Percentiles rank a stretch among this genome's conserved stretches.
Evolutionary conservation across 2,113 vertebrate genomes (phyloP).

Genomic region (Nettapus auritus): DNA sequence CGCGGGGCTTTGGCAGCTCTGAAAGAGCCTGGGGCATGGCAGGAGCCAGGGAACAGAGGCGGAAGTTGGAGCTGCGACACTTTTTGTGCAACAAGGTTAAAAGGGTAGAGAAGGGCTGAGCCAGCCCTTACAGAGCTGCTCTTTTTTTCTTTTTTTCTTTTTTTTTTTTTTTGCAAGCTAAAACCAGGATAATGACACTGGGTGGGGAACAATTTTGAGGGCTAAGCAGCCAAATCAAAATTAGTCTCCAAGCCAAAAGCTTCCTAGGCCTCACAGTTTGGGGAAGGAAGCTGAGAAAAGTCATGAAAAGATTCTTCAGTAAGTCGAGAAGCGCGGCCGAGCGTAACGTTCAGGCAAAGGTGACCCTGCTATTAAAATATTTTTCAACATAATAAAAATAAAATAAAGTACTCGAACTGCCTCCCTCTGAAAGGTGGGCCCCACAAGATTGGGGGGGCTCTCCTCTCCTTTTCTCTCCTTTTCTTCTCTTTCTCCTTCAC

Average conservation of each 20-base stretch:
- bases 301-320: slow-evolving; percentile 68
- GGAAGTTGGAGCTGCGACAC: neutral
- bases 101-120: slow-evolving; percentile 58
- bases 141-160: neutral
- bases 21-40: neutral
- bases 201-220: slow-evolving; percentile 86
- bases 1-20: too few relatives aligned
- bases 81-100: slow-evolving; percentile 13
- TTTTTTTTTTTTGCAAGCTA: slow-evolving; percentile 78
- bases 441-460: neutral
- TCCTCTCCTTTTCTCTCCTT: neutral
- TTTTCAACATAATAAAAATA: slow-evolving; percentile 75
- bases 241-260: slow-evolving; percentile 86
- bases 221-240: slow-evolving; percentile 88
- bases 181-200: slow-evolving; percentile 92
- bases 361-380: slow-evolving; percentile 75
- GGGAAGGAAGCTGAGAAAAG: slow-evolving; percentile 77
- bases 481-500: slow-evolving; percentile 49
- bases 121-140: slow-evolving; percentile 40
- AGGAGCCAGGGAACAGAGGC: neutral
- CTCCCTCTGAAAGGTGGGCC: slow-evolving; percentile 50
- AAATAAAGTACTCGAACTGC: slow-evolving; percentile 61
- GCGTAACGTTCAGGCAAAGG: slow-evolving; percentile 60
- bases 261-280: slow-evolving; percentile 82
- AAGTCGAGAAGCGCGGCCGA: slow-evolving; percentile 46